Base-by-base conservation (phyloP, 2,797 vertebrate species). In the Australoheros facetus region DNA sequence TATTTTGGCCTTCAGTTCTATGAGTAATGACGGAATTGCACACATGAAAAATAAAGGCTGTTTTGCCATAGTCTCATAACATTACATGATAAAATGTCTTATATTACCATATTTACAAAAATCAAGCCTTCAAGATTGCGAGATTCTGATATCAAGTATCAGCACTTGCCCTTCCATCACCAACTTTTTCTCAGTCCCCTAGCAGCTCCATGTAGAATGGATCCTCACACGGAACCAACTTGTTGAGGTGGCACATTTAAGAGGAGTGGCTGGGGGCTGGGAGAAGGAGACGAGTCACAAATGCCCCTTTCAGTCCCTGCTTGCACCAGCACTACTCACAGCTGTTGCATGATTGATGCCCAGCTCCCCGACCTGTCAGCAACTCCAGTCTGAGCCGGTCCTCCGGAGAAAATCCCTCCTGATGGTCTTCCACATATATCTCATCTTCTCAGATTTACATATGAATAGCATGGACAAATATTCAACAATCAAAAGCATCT, bases 271-370 rank as follows among this genome's bases (percentile, higher is more conserved):
- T 16, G 64, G 19, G 71, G 66, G 64, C 7, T 39, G 78, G 58
- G 71, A 54, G 79, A 59, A 79, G 73, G 45, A 72, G 77, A 77
- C 79, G 45, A 28, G 83, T 87, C 82, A 77, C 81, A 79, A 82
- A 81, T 86, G 82, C 84, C 84, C 86, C 80, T 88, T 83, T 85
- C 87, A 83, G 79, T 72, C 74, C 79, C 53, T 51, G 3, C 83
- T 60, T 28, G 70, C 80, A 51, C 80, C 83, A 76, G 78, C 73
- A 21, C 79, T 45, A 23, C 84, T 86, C 89, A 75, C 92, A 94
- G 92, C 92, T 93, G 93, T 88, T 88, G 80, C 81, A 80, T 93
- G 94, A 94, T 94, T 92, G 93, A 94, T 94, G 91, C 59, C 72
- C 85, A 34, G 28, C 84, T 90, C 86, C 80, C 85, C 32, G 48